These are phyloP conservation scores for Variabilichromis moorii DNA, from an alignment of 2,113 vertebrate genomes.

Conservation along the genomic window DNA sequence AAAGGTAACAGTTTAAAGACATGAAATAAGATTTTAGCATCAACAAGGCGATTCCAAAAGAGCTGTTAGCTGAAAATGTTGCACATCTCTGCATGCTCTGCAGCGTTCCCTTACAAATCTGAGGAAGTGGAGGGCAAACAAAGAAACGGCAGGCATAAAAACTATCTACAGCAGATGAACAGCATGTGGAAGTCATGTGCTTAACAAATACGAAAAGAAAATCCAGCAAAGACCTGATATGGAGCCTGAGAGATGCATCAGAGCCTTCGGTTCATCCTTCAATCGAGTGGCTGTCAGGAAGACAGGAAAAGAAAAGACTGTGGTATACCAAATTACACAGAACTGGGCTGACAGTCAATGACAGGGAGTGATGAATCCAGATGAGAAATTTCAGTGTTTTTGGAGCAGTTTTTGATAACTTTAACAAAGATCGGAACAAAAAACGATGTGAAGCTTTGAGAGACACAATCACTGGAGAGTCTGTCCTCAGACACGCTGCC, in stretches of 20 bases:
- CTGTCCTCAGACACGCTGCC: not conserved
- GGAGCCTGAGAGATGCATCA: not conserved
- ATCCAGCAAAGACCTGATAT: not conserved
- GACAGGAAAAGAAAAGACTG: not conserved
- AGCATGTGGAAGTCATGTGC: not conserved
- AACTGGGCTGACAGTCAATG: not conserved
- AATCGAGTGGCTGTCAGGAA: not conserved
- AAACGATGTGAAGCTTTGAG: rapidly evolving
- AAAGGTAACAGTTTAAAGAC: too few species aligned
- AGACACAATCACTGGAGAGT: not conserved
- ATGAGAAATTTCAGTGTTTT: not conserved
- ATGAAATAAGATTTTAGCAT: not conserved
- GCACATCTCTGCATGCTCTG: not conserved
- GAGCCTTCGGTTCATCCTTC: not conserved
- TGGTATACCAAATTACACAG: rapidly evolving
- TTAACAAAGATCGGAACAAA: not conserved
- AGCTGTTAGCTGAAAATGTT: not conserved
- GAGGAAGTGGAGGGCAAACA: not conserved
- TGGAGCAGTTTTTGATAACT: not conserved
- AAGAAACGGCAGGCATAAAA: not conserved
- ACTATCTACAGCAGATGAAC: not conserved
- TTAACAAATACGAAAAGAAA: not conserved
- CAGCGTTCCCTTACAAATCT: rapidly evolving
- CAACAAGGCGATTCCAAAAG: not conserved
- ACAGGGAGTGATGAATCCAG: rapidly evolving